These are phyloP conservation scores for Illadopsis cleaveri DNA, from an alignment of 2,113 vertebrate species.

Conservation along the genomic window DNA sequence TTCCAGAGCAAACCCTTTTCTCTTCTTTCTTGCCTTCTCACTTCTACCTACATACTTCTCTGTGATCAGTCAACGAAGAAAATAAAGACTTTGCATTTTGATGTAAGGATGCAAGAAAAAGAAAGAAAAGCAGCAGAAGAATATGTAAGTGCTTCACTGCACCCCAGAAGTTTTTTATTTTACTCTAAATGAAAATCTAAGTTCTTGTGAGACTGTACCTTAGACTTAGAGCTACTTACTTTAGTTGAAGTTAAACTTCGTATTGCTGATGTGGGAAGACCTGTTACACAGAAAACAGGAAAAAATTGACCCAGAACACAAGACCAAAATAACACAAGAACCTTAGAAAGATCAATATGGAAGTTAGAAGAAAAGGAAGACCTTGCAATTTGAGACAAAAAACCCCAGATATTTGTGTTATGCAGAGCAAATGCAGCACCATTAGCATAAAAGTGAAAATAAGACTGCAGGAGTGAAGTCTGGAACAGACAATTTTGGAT, in stretches of 20 bases:
- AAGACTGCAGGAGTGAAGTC: background rate
- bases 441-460: background rate
- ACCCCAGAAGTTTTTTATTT: background rate
- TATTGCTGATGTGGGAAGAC: background rate
- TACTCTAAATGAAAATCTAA: background rate
- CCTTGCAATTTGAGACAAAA: background rate
- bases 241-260: background rate
- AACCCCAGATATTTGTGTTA: background rate
- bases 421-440: background rate
- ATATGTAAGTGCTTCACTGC: background rate
- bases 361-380: background rate
- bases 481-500: background rate
- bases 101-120: background rate
- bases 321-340: background rate
- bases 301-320: background rate
- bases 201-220: background rate
- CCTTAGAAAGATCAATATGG: background rate
- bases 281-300: background rate
- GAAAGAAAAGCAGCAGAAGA: background rate
- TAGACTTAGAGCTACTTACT: background rate
- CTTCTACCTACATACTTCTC: background rate
- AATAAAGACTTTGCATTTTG: constrained; percentile 39
- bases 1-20: background rate
- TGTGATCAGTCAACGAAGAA: constrained; percentile 43
- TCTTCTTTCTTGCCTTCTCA: background rate